Evolutionary conservation across 2,888 invertebrate species (phyloP), one percentile per base, ranked within the genome.

Genomic region (Netelia melanura): DNA sequence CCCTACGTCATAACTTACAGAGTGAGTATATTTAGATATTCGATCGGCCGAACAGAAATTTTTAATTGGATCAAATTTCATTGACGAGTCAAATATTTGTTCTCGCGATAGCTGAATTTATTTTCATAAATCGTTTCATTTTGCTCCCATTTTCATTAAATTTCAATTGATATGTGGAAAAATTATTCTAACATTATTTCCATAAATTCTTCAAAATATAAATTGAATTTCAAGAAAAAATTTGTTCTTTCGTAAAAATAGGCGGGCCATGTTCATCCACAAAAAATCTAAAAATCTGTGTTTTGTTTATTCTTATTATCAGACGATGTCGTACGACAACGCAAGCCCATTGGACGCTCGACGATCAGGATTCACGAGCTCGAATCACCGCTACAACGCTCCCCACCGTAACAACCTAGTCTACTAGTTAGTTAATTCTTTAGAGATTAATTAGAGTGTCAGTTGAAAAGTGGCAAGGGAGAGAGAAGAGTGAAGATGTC

Each of bases 361-460:
- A 91, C 89, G 91, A 93, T 92, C 91, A 90, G 89, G 88, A 90
- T 89, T 91, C 91, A 93, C 89, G 91, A 93, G 91, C 91, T 91
- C 91, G 88, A 92, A 92, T 91, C 92, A 91, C 90, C 92, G 91
- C 91, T 90, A 90, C 90, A 91, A 91, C 90, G 90, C 92, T 93
- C 92, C 92, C 92, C 92, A 91, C 91, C 91, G 89, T 92, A 92
- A 92, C 91, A 91, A 92, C 89, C 91, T 93, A 95, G 95, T 95
- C 95, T 95, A 95, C 95, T 95, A 93, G 93, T 91, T 93, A 95
- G 95, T 95, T 95, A 95, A 95, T 95, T 95, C 94, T 95, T 95
- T 95, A 95, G 95, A 95, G 94, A 95, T 94, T 95, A 95, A 95
- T 94, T 95, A 95, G 81, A 85, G 82, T 85, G 94, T 94, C 94